These are phyloP conservation scores for Geopemphigus sp. DNA, from an alignment of 1,140 invertebrate genomes.

Conservation along the genomic window DNA sequence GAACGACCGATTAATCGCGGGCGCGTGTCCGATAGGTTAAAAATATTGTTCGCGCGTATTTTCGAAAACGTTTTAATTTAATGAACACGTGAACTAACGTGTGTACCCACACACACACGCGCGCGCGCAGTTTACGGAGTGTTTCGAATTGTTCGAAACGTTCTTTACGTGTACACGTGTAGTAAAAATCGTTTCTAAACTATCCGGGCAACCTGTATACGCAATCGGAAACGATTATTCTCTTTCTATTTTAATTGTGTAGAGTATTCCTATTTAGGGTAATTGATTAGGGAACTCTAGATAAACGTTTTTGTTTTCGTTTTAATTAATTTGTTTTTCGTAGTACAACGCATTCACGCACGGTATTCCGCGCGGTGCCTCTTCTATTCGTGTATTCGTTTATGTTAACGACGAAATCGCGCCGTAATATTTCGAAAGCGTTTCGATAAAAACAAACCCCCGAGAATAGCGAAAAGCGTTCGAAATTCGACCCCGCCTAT, in stretches of 20 bases:
- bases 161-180: not conserved
- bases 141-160: too few relatives aligned
- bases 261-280: too few relatives aligned
- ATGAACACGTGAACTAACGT: not conserved
- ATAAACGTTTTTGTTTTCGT: not conserved
- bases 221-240: not conserved
- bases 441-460: too few relatives aligned
- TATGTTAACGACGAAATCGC: too few relatives aligned
- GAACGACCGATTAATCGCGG: not conserved
- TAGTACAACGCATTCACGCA: not conserved
- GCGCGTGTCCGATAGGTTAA: not conserved
- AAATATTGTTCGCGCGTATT: not conserved
- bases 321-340: slow-evolving; percentile 7
- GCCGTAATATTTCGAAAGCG: too few relatives aligned
- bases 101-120: too few relatives aligned
- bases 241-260: not conserved
- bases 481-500: too few relatives aligned
- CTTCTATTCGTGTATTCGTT: too few relatives aligned
- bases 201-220: not conserved
- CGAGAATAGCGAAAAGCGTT: too few relatives aligned
- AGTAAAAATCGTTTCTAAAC: not conserved
- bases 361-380: too few relatives aligned
- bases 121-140: too few relatives aligned
- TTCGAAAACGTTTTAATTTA: not conserved
- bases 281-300: slow-evolving; percentile 2